These are phyloP conservation scores for Heliconius nattereri DNA, from an alignment of 1,140 invertebrate genomes.

Conservation along the genomic window DNA sequence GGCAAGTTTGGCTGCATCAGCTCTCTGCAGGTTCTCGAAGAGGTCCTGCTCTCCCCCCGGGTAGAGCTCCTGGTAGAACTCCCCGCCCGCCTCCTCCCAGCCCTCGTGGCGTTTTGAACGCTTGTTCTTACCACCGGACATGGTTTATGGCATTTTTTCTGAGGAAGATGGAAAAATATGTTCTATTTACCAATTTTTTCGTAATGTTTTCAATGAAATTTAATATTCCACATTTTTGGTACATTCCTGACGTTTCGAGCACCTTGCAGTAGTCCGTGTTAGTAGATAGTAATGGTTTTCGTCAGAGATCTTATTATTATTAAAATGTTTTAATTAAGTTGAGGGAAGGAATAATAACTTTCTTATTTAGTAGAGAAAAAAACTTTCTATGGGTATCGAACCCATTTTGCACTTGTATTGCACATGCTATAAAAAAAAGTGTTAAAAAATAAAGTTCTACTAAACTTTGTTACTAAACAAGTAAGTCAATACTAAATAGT, in stretches of 20 bases:
- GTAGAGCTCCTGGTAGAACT: slow-evolving; percentile 93
- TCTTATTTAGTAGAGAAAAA: too few species aligned
- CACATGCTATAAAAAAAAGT: too few species aligned
- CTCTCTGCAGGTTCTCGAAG: slow-evolving; percentile 83
- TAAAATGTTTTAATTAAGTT: too few species aligned
- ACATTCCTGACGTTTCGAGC: too few species aligned
- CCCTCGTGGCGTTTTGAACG: slow-evolving; percentile 73
- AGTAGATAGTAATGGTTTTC: too few species aligned
- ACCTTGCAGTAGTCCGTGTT: too few species aligned
- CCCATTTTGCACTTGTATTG: too few species aligned
- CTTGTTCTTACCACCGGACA: slow-evolving; percentile 78
- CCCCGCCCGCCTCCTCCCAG: slow-evolving; percentile 92
- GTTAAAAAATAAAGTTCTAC: not conserved
- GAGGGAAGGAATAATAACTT: too few species aligned
- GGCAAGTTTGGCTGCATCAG: slow-evolving; percentile 87
- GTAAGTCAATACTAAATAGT: too few species aligned
- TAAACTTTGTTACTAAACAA: not conserved
- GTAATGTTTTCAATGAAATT: not conserved
- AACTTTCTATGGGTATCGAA: too few species aligned
- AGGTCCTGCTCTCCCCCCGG: slow-evolving; percentile 86
- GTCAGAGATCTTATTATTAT: too few species aligned
- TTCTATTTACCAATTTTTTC: not conserved
- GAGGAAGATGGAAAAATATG: not conserved
- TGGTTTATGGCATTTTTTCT: slow-evolving; percentile 52
- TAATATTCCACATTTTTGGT: too few species aligned